Percentiles rank a stretch among this genome's conserved stretches.
Evolutionary conservation across 2,113 vertebrate species (phyloP).

Genomic region (Peromyscus polionotus): DNA sequence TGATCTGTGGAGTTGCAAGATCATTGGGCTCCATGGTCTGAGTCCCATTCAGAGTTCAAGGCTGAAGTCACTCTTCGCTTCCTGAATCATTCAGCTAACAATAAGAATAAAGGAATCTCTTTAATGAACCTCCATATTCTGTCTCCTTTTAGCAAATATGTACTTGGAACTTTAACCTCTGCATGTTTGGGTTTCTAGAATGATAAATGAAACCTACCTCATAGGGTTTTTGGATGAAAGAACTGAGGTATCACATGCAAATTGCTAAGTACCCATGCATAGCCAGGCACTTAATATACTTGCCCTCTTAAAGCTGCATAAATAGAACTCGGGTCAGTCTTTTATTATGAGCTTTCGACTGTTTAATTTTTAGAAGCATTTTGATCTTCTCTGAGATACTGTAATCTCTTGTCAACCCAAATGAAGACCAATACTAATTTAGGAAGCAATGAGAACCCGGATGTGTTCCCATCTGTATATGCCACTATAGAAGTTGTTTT

Average conservation of each 20-base stretch:
- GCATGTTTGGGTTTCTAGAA: constrained; percentile 20
- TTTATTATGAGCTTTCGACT: background rate
- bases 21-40: background rate
- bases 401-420: background rate
- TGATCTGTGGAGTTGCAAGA: background rate
- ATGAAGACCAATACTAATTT: background rate
- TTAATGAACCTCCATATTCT: background rate
- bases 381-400: background rate
- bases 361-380: background rate
- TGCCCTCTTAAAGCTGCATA: background rate
- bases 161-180: constrained; percentile 12
- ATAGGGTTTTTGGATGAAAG: background rate
- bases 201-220: constrained; percentile 33
- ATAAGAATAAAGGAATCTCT: background rate
- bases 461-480: background rate
- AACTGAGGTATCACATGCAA: background rate
- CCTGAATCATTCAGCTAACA: background rate
- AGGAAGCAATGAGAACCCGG: background rate
- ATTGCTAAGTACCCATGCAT: background rate
- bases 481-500: background rate
- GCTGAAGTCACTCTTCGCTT: background rate
- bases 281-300: background rate
- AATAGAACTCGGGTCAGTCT: background rate
- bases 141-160: background rate
- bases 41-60: background rate